A percentile compares a stretch with the other conserved stretches of the same genome.
Conservation (phyloP, 1,140 invertebrate species). For the Nomia melanderi region DNA sequence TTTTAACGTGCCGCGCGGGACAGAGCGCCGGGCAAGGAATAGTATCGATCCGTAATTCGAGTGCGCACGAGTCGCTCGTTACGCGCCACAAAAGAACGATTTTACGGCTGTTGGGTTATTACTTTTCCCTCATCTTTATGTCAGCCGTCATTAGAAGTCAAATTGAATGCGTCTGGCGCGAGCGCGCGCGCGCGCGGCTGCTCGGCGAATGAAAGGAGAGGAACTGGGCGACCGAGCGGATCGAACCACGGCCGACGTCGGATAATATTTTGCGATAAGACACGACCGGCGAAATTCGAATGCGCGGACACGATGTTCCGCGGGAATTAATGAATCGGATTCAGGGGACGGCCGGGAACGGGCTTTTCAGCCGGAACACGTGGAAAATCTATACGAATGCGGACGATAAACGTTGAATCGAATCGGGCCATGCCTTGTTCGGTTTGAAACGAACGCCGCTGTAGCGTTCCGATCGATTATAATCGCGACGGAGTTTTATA, state of each 20-base stretch:
- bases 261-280: background rate
- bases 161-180: slow-evolving; percentile 21
- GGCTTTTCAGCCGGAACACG: too few species aligned
- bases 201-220: background rate
- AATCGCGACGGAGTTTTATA: too few species aligned
- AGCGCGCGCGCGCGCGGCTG: background rate
- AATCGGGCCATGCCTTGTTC: too few species aligned
- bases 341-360: too few species aligned
- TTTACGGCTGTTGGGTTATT: slow-evolving; percentile 35
- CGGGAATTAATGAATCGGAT: too few species aligned
- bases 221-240: too few species aligned
- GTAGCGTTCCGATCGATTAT: too few species aligned
- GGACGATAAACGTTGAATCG: too few species aligned
- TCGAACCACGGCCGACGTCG: background rate
- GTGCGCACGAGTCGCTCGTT: slow-evolving; percentile 8
- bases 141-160: slow-evolving; percentile 16
- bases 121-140: slow-evolving; percentile 16
- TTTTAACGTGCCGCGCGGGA: slow-evolving; percentile 11
- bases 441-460: too few species aligned
- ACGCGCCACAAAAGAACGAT: slow-evolving; percentile 23
- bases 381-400: too few species aligned
- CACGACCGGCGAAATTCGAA: background rate
- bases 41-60: slow-evolving; percentile 37
- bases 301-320: too few species aligned
- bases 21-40: slow-evolving; percentile 1